These are phyloP conservation scores for Lagorchestes hirsutus DNA, from an alignment of 2,797 vertebrate species.

Conservation along the genomic window DNA sequence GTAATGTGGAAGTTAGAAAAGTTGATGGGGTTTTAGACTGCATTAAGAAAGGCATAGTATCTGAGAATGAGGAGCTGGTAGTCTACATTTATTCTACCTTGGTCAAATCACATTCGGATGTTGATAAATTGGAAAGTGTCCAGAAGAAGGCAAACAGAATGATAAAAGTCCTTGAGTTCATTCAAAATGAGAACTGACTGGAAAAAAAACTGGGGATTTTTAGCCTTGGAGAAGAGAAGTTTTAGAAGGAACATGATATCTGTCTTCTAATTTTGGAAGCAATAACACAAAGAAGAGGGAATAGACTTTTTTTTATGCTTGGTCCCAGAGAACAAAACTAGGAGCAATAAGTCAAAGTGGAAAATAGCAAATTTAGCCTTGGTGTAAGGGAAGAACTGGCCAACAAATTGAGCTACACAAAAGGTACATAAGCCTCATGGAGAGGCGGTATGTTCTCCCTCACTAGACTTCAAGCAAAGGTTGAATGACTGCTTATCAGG, in stretches of 20 bases:
- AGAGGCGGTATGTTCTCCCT: neutral
- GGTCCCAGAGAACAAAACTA: neutral
- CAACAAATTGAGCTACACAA: neutral
- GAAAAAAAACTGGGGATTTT: neutral
- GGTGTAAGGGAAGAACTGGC: neutral
- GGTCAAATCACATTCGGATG: neutral
- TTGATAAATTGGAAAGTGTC: neutral
- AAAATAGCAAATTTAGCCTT: neutral
- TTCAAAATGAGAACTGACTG: neutral
- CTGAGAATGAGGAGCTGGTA: neutral
- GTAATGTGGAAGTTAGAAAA: neutral
- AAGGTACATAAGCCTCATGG: neutral
- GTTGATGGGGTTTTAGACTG: neutral
- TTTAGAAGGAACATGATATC: neutral
- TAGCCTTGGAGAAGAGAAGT: neutral
- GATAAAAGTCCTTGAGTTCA: neutral
- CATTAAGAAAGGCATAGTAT: neutral
- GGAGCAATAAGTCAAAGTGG: neutral
- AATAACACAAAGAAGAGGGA: neutral
- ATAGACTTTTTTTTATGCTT: neutral
- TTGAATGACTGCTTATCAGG: neutral
- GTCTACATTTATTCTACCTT: neutral
- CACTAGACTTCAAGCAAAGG: neutral
- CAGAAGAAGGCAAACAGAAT: neutral
- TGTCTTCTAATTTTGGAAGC: neutral